Percentiles rank a stretch among this genome's conserved stretches.
These are phyloP conservation scores for Gymnoscopelus braueri DNA, from an alignment of 2,797 vertebrate species.

Conservation along the genomic window DNA sequence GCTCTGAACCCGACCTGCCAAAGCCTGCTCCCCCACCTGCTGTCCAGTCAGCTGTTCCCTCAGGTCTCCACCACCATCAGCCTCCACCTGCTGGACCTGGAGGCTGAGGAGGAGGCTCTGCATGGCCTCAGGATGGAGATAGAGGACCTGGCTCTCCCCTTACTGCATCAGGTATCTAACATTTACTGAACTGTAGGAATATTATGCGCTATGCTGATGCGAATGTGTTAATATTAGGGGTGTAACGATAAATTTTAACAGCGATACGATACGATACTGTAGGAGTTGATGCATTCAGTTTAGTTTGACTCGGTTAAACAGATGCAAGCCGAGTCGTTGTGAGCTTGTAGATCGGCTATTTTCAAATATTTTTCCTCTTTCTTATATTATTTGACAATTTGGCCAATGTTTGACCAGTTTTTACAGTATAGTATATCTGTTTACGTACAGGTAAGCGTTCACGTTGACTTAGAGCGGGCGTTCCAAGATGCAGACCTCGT, in stretches of 20 bases:
- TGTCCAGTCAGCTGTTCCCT: constrained; percentile 84
- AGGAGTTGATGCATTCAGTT: too few relatives aligned
- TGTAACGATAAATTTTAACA: too few relatives aligned
- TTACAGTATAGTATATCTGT: neutral
- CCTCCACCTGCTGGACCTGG: constrained; percentile 86
- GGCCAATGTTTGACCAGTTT: too few relatives aligned
- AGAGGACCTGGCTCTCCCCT: constrained; percentile 79
- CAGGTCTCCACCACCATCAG: constrained; percentile 70
- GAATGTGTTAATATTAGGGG: too few relatives aligned
- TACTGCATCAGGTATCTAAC: constrained; percentile 71
- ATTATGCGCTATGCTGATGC: too few relatives aligned
- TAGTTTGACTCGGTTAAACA: too few relatives aligned
- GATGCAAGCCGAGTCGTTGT: too few relatives aligned
- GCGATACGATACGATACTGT: too few relatives aligned
- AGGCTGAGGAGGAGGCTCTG: constrained; percentile 66
- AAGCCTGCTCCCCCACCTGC: constrained; percentile 85
- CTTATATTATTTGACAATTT: too few relatives aligned
- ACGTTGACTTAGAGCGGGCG: constrained; percentile 76
- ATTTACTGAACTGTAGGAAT: too few relatives aligned
- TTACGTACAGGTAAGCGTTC: constrained; percentile 73
- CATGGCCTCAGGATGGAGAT: constrained; percentile 74
- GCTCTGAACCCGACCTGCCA: constrained; percentile 80
- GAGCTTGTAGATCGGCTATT: too few relatives aligned
- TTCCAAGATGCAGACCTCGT: constrained; percentile 86
- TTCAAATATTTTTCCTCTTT: too few relatives aligned